These are phyloP conservation scores for Mythimna albipuncta DNA, from an alignment of 2,888 invertebrate genomes.

Conservation along the genomic window DNA sequence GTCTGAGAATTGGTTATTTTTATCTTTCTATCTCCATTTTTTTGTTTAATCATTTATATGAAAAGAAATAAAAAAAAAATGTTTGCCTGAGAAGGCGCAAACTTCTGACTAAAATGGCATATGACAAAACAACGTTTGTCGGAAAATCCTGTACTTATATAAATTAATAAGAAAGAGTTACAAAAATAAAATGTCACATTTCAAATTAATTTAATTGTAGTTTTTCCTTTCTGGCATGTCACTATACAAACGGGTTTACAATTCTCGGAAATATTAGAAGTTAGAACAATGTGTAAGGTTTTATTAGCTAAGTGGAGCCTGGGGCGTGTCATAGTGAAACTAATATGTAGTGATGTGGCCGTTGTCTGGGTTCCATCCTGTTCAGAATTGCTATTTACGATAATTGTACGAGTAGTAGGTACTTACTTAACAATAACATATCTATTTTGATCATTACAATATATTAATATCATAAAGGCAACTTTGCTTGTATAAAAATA, in stretches of 20 bases:
- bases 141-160: no score
- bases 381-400: background rate
- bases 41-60: no score
- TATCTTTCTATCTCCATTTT: no score
- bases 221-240: background rate
- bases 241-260: background rate
- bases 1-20: no score
- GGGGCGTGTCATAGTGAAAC: conserved; percentile 30
- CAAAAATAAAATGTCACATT: background rate
- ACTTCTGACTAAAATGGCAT: no score
- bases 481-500: no score
- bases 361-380: conserved; percentile 4
- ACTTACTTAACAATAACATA: background rate
- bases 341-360: conserved; percentile 8
- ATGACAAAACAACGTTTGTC: no score
- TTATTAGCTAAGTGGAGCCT: conserved; percentile 44
- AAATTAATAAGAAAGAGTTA: background rate
- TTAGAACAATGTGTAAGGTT: conserved; percentile 24
- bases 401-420: background rate
- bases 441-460: background rate
- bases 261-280: background rate
- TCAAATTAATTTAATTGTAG: background rate
- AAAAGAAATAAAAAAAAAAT: no score
- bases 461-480: no score
- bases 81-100: no score